These are phyloP conservation scores for Platanista minor DNA, from an alignment of 2,113 vertebrate species.

Conservation along the genomic window DNA sequence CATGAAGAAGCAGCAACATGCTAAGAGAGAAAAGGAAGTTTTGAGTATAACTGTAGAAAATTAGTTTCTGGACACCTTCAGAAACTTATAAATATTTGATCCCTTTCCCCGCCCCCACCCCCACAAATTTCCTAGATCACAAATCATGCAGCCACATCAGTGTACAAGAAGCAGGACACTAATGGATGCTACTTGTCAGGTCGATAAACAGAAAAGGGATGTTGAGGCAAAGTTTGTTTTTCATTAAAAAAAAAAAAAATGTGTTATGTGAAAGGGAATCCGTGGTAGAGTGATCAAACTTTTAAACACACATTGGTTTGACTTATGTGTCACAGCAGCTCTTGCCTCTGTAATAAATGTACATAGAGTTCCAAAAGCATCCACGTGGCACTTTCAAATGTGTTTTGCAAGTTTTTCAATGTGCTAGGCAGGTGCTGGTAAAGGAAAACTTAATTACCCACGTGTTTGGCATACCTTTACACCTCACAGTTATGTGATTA, in stretches of 20 bases:
- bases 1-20: neutral
- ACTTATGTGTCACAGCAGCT: neutral
- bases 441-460: neutral
- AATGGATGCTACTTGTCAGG: neutral
- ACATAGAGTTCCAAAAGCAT: neutral
- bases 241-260: neutral
- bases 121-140: neutral
- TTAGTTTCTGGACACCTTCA: neutral
- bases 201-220: neutral
- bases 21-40: neutral
- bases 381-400: neutral
- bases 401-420: constrained; percentile 13
- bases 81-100: neutral
- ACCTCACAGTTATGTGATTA: neutral
- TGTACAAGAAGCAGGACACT: neutral
- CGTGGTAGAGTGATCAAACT: neutral
- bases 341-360: neutral
- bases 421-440: constrained; percentile 24
- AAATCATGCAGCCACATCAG: neutral
- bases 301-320: neutral
- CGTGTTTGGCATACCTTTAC: constrained; percentile 24
- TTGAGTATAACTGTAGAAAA: neutral
- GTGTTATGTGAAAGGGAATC: neutral
- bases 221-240: neutral
- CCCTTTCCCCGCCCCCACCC: fast-evolving